Conservation (phyloP, 37 sponge, comb jelly and placozoan species). For the Tethya wilhelma region DNA sequence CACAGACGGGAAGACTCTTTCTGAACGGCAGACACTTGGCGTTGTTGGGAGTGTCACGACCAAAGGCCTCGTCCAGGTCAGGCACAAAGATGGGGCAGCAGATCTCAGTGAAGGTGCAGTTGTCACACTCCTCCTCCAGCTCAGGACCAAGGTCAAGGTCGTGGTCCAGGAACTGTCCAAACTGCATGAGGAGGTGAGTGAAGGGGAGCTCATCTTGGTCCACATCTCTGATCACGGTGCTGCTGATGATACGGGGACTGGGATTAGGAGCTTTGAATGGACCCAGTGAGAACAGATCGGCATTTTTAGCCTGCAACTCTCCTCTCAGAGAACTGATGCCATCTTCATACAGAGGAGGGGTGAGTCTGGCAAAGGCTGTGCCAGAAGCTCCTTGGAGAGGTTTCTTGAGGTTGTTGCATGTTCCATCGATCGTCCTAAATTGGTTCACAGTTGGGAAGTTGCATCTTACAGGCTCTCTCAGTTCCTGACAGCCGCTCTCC, state of each 20-base stretch:
- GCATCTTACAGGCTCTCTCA: slow-evolving; percentile 12
- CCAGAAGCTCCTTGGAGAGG: slow-evolving; percentile 72
- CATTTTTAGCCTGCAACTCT: slow-evolving; percentile 6
- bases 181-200: slow-evolving; percentile 93
- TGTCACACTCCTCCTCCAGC: slow-evolving; percentile 54
- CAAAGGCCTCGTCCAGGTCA: slow-evolving; percentile 45
- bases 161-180: slow-evolving; percentile 96
- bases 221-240: slow-evolving; percentile 27
- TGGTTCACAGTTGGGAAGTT: slow-evolving; percentile 21
- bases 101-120: slow-evolving; percentile 37
- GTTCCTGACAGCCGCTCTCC: slow-evolving; percentile 14
- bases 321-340: slow-evolving; percentile 59
- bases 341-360: slow-evolving; percentile 85
- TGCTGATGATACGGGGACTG: slow-evolving; percentile 60
- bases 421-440: slow-evolving; percentile 75
- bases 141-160: slow-evolving; percentile 71
- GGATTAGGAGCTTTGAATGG: slow-evolving; percentile 75
- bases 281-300: neutral
- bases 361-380: slow-evolving; percentile 60
- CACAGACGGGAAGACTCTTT: slow-evolving; percentile 54
- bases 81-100: slow-evolving; percentile 63
- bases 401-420: slow-evolving; percentile 84
- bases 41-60: slow-evolving; percentile 34
- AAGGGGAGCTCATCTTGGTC: slow-evolving; percentile 43
- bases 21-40: slow-evolving; percentile 66